Conservation (phyloP, 1,140 invertebrate genomes). For the Mesaphorura yosii region DNA sequence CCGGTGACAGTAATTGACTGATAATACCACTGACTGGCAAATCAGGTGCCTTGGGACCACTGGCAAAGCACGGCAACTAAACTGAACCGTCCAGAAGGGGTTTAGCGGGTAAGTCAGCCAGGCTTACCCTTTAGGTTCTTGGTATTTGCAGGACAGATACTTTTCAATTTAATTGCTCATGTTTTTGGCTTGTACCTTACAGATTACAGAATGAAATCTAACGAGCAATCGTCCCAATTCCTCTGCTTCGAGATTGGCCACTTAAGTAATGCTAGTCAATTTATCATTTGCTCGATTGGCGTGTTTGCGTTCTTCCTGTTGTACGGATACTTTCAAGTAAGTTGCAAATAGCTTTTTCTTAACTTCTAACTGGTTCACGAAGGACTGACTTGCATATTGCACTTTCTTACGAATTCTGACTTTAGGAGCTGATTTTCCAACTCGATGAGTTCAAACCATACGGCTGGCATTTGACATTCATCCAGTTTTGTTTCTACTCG, state of each 20-base stretch:
- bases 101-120: no score
- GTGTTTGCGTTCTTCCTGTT: slow-evolving; percentile 79
- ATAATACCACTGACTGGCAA: no score
- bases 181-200: no score
- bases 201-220: no score
- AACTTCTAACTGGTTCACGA: neutral
- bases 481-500: slow-evolving; percentile 81
- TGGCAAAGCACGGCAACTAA: no score
- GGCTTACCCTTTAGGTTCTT: no score
- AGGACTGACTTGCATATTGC: neutral
- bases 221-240: no score
- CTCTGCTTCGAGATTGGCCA: slow-evolving; percentile 61
- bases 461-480: slow-evolving; percentile 82
- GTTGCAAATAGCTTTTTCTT: neutral
- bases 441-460: slow-evolving; percentile 74
- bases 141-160: no score
- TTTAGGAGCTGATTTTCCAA: slow-evolving; percentile 77
- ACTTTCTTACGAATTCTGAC: slow-evolving; percentile 32
- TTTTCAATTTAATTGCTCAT: no score
- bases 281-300: slow-evolving; percentile 58
- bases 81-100: no score
- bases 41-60: no score
- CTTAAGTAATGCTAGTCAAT: slow-evolving; percentile 54
- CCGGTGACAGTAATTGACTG: no score
- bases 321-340: slow-evolving; percentile 78